Evolutionary conservation across 2,888 invertebrate species (phyloP), one percentile per base, ranked within the genome.

Genomic region (Chrysolina oricalcia): DNA sequence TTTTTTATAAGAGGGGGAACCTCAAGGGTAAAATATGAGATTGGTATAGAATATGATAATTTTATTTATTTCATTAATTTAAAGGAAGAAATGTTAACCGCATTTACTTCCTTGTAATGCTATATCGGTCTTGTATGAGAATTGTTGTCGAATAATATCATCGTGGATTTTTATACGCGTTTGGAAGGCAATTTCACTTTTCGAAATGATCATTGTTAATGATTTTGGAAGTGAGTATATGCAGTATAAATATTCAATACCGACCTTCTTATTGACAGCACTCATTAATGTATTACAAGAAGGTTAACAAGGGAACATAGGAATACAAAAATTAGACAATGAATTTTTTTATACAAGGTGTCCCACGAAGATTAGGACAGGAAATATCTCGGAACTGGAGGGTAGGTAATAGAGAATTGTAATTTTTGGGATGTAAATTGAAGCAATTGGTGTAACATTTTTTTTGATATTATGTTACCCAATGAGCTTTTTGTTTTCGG

Each of bases 1-100:
- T 87, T 87, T 87, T 87, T 85, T 84, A 82, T 82, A 82, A 85
- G 85, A 85, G 87, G 87, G 87, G 84, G 84, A 83, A 83, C 79
- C 78, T 87, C 87, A 87, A 87, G 87, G 87, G 87, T 87, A 87
- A 86, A 82, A 82, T 82, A 72, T 72, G 78, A 81, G 82, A 83
- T 81, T 82, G 81, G 81, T 80, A 77, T 76, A 77, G 81, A 80
- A 80, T 80, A 80, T 81, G 76, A 81, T 78, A 79, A 82, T 78
- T 82, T 81, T 76, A 76, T 74, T 76, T 73, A 56, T 73, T 70
- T 72, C 50, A 73, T 78, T 78, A 78, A 75, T 69, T 77, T 74
- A 75, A 68, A 77, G 76, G 76, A 80, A 78, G 77, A 78, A 78
- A 80, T 74, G 70, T 62, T 69, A 59, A 77, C 72, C 72, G 71